Base-by-base conservation (phyloP, 2,113 vertebrate species). In the Proteles cristata region DNA sequence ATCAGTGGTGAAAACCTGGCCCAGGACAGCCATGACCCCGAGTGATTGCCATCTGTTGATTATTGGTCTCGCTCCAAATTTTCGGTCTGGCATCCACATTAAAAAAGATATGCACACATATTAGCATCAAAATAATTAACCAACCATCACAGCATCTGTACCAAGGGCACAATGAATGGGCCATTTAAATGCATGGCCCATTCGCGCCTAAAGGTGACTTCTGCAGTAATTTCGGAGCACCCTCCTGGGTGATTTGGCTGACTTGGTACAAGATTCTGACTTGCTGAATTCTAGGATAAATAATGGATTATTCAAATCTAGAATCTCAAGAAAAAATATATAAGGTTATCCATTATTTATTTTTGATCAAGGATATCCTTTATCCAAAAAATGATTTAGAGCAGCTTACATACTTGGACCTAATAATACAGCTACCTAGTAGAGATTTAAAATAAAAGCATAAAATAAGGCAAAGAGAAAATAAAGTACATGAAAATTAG, bases 11-110 rank as follows among this genome's bases (percentile, higher is more conserved):
- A 87, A 94, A 97, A 86, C n/a, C 76, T 92, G 81, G 95, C 94
- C 93, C 92, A 39, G 69, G 84, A 65, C 81, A 90, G 53, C 83
- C 90, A 88, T 93, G 97, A 96, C 97, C 97, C 96, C 5, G 35
- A 92, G 94, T 97, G 96, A 97, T 71, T 63, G 90, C 97, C 98
- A 98, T 98, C 98, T 98, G 98, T 97, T 96, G 98, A 94, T 97
- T 80, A 96, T 88, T 97, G 97, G 88, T 97, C 85, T 93, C 85
- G 5, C 58, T 97, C 98, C 97, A 98, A 86, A 74, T 94, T 77
- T 90, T 97, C 96, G 87, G 88, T 86, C 88, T 97, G 88, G 53
- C 87, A 31, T 90, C 85, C 97, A 94, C 97, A 97, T 96, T 98
- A 83, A 94, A 94, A 95, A 96, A 92, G 94, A 93, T 92, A 94